A percentile compares a stretch with the other conserved stretches of the same genome.
These are phyloP conservation scores for Monodelphis domestica DNA, from an alignment of 2,797 vertebrate genomes.

Conservation along the genomic window DNA sequence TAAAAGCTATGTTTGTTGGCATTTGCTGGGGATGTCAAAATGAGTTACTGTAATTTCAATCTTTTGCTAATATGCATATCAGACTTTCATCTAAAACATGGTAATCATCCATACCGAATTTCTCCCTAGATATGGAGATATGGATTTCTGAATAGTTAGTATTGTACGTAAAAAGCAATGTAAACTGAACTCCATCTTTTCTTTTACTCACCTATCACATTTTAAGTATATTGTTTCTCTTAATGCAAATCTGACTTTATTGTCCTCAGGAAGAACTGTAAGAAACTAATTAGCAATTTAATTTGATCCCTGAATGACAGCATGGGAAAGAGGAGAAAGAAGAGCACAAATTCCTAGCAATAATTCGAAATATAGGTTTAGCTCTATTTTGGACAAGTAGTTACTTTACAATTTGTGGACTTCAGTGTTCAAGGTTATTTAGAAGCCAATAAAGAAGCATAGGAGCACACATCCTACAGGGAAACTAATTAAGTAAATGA, in stretches of 20 bases:
- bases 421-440: neutral
- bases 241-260: slow-evolving; percentile 34
- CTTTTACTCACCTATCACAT: slow-evolving; percentile 4
- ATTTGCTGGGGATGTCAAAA: slow-evolving; percentile 79
- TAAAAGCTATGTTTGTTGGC: slow-evolving; percentile 80
- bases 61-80: slow-evolving; percentile 56
- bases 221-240: slow-evolving; percentile 46
- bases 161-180: slow-evolving; percentile 14
- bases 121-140: slow-evolving; percentile 38
- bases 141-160: slow-evolving; percentile 44
- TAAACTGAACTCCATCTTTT: slow-evolving; percentile 45
- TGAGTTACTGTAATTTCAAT: slow-evolving; percentile 74
- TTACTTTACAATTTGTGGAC: neutral
- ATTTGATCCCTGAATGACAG: slow-evolving; percentile 15
- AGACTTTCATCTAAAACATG: slow-evolving; percentile 58
- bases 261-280: slow-evolving; percentile 34
- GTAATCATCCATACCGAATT: slow-evolving; percentile 22
- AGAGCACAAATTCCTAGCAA: neutral
- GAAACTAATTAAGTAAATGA: neutral
- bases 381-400: neutral
- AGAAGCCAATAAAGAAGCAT: slow-evolving; percentile 12
- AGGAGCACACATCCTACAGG: neutral
- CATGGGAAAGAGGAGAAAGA: neutral
- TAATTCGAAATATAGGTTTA: neutral
- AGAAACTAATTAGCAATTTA: slow-evolving; percentile 14